Evolutionary conservation across 37 sponge, comb jelly and placozoan species (phyloP), one percentile per base, ranked within the genome.

Genomic region (Ianthella basta): DNA sequence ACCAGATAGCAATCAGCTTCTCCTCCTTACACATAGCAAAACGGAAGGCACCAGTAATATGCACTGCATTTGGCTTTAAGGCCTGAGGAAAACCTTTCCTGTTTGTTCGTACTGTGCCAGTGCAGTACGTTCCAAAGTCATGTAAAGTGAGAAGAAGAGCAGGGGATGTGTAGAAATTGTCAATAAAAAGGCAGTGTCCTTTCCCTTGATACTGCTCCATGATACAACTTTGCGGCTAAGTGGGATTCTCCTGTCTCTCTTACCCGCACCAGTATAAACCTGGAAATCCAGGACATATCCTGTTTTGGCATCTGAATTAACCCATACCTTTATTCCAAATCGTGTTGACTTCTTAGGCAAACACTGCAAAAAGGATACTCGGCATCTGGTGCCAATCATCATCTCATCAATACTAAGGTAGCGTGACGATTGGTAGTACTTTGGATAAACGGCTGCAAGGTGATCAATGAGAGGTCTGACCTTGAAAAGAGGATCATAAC

Each of bases 151-250:
- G 3, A 44, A 33, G 79, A 0, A 88, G 80, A 40, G 59, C 12
- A 10, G 89, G 89, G 21, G 80, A 66, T 12, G 80, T 75, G 57
- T 88, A 84, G 40, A 39, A 82, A 34, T 87, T 87, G 65, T 87
- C 88, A 18, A 69, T 33, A 50, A 80, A 80, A 15, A 86, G 21
- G 44, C 67, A 79, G 44, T 88, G 40, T 4, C 84, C 84, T 39
- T 59, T 60, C 29, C 40, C 30, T 30, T 61, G 50, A 8, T 44
- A 3, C 50, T 44, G 50, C 50, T 8, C 6, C 8, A 44, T 44
- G 50, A 3, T 8, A 44, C 6, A 10, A 3, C 50, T 8, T 44
- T 44, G 50, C 50, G 6, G 8, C 50, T 44, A 44, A 8, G 8
- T 44, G 8, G 50, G 3, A 44, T 8, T 3, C 8, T 10, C 6